Evolutionary conservation across 2,888 invertebrate genomes (phyloP), one percentile per base, ranked within the genome.

Genomic region (Pachymerium ferrugineum): DNA sequence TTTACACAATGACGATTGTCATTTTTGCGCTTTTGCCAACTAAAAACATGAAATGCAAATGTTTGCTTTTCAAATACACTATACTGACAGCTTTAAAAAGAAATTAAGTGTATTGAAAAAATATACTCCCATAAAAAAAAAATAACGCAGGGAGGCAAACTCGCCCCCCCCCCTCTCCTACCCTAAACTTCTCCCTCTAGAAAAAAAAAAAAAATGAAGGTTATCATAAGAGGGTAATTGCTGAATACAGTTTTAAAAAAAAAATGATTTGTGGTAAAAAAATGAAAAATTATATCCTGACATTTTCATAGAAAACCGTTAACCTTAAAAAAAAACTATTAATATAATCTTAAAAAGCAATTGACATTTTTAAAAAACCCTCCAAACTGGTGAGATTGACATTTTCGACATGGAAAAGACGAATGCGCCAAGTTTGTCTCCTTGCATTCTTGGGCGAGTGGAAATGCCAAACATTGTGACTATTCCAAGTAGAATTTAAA

Each of bases 401-500:
- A 28, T 62, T 28, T 62, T 62, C 0, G 28, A 1, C 25, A n/a
- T n/a, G n/a, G 1, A 6, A 62, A 62, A 28, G 10, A 5, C n/a
- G n/a, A n/a, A n/a, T n/a, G 62, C 22, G 62, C 62, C 62, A 62
- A 62, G n/a, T 19, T 54, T n/a, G n/a, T n/a, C n/a, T 16, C 47
- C 22, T 54, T 10, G 16, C 62, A 62, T 62, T 62, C 62, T 28
- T 28, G 12, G 28, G 62, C 28, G 25, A 62, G 0, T 28, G 12
- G 12, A 62, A 62, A 62, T 62, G 62, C 28, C 62, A 62, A 62
- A 62, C 62, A 62, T 62, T 62, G 47, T 54, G 47, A n/a, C 47
- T 28, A 12, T 62, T 62, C 47, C 8, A 62, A 22, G 25, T 25
- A 10, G 28, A 25, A 28, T 62, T 62, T 14, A 62, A 62, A 62